Conservation (phyloP, 2,888 invertebrate species). For the Rugalucina vietnamica region DNA sequence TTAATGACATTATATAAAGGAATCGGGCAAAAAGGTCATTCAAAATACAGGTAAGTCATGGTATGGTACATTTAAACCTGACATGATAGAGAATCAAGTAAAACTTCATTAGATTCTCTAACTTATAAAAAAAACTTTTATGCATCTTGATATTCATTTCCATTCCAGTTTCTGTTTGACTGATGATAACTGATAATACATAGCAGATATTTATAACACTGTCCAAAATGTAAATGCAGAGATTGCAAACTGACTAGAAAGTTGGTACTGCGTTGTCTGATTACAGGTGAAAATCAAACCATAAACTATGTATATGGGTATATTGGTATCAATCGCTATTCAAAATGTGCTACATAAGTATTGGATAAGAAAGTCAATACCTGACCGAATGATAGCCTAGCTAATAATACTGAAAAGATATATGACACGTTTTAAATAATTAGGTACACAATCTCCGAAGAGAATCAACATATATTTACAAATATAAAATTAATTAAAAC, state of each 20-base stretch:
- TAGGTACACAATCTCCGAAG: too few species aligned
- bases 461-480: too few species aligned
- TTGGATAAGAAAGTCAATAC: conserved; percentile 13
- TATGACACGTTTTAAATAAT: too few species aligned
- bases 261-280: conserved; percentile 51
- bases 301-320: conserved; percentile 57
- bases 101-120: too few species aligned
- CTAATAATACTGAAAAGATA: conserved; percentile 9
- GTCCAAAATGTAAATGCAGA: conserved; percentile 57
- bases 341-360: conserved; percentile 62
- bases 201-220: conserved; percentile 26
- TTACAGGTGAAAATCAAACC: conserved; percentile 66
- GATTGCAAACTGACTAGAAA: conserved; percentile 55
- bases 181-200: background rate
- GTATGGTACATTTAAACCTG: too few species aligned
- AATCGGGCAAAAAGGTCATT: too few species aligned
- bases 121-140: too few species aligned
- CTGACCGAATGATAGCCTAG: conserved; percentile 7
- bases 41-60: too few species aligned
- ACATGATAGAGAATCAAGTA: too few species aligned
- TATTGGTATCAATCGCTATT: conserved; percentile 57
- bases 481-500: too few species aligned
- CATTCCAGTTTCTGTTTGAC: conserved; percentile 7
- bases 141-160: too few species aligned
- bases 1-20: too few species aligned